Conservation (phyloP, 2,797 vertebrate species). For the Neosalanx taihuensis region DNA sequence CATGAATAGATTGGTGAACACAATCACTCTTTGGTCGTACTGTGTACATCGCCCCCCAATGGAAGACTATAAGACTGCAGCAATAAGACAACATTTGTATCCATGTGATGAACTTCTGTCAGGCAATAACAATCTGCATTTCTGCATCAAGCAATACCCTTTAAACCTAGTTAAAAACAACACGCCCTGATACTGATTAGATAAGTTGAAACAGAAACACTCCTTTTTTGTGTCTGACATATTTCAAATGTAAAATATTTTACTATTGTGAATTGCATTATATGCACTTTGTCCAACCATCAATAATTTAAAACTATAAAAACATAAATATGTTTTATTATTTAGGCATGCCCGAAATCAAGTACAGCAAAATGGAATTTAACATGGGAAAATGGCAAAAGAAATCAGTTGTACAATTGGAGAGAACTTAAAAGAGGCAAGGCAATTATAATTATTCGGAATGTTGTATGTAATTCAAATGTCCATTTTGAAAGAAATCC, state of each 20-base stretch:
- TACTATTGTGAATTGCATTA: background rate
- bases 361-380: conserved; percentile 52
- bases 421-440: conserved; percentile 1
- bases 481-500: conserved; percentile 45
- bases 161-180: background rate
- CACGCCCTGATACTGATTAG: background rate
- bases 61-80: conserved; percentile 39
- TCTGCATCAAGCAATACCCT: background rate
- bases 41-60: conserved; percentile 37
- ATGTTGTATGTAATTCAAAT: conserved; percentile 32
- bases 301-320: conserved; percentile 40
- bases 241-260: background rate
- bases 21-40: too few species aligned
- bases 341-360: conserved; percentile 62
- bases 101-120: background rate
- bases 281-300: background rate
- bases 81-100: background rate
- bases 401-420: conserved; percentile 22
- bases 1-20: conserved; percentile 1
- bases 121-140: background rate
- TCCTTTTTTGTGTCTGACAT: background rate
- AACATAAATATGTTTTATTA: conserved; percentile 69
- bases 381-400: conserved; percentile 55
- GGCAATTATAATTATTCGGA: background rate
- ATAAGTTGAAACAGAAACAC: background rate